Percentiles rank a stretch among this genome's conserved stretches.
Evolutionary conservation across 2,113 vertebrate species (phyloP).

Genomic region (Pelvicachromis taeniatus): DNA sequence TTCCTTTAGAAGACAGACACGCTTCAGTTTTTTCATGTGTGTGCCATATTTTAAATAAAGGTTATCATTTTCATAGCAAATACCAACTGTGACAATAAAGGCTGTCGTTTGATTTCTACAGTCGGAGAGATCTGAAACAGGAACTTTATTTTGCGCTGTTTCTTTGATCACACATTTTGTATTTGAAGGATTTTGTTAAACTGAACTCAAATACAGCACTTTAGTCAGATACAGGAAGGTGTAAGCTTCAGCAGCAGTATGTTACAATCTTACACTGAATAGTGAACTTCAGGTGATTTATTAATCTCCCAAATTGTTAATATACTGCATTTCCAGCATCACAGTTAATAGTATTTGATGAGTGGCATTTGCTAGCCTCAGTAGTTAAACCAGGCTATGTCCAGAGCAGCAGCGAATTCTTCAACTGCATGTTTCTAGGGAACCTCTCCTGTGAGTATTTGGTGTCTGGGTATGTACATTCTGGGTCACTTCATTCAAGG

Average conservation of each 20-base stretch:
- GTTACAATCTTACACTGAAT: background rate
- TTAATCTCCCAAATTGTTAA: background rate
- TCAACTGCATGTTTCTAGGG: slow-evolving; percentile 18
- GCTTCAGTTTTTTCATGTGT: slow-evolving; percentile 5
- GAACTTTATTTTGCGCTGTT: background rate
- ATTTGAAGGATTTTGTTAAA: background rate
- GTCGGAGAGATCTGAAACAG: background rate
- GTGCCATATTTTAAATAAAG: slow-evolving; percentile 54
- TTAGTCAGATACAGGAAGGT: background rate
- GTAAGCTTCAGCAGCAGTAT: background rate
- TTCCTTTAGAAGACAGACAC: slow-evolving; percentile 23
- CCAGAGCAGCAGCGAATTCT: slow-evolving; percentile 8
- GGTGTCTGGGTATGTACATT: slow-evolving; percentile 27
- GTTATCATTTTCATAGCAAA: slow-evolving; percentile 12
- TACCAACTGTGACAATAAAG: slow-evolving; percentile 48
- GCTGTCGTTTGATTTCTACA: slow-evolving; percentile 56
- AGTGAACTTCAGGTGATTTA: background rate
- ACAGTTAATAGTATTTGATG: background rate
- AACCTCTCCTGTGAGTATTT: slow-evolving; percentile 16
- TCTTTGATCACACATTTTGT: background rate
- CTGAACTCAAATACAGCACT: background rate
- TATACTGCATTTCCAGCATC: background rate
- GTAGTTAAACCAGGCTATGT: background rate
- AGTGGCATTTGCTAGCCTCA: background rate
- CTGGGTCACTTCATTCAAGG: slow-evolving; percentile 17